Evolutionary conservation across 2,113 vertebrate species (phyloP).

Genomic region (Daboia siamensis): DNA sequence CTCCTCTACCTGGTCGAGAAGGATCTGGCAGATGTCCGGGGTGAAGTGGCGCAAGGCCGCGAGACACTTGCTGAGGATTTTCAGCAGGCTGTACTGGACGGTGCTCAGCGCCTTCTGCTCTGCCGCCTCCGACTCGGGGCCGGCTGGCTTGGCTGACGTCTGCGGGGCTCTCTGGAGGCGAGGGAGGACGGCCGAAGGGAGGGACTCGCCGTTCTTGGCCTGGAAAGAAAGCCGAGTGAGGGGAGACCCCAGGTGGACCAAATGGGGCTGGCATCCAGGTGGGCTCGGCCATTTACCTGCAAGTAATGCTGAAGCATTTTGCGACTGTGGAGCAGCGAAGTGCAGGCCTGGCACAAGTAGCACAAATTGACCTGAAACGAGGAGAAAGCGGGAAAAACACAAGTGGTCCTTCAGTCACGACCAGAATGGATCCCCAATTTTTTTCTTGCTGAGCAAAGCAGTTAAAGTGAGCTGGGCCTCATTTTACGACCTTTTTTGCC

Average conservation of each 20-base stretch:
- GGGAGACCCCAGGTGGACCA: neutral
- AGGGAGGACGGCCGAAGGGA: conserved; percentile 75
- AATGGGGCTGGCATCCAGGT: neutral
- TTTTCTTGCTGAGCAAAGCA: neutral
- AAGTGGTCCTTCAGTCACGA: neutral
- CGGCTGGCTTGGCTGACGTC: conserved; percentile 74
- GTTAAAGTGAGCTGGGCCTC: too few species aligned
- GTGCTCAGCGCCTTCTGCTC: conserved; percentile 85
- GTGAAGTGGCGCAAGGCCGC: conserved; percentile 93
- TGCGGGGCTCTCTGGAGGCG: conserved; percentile 72
- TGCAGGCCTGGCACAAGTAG: conserved; percentile 95
- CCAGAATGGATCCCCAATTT: neutral
- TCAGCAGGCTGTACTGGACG: conserved; percentile 92
- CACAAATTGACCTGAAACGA: conserved; percentile 87
- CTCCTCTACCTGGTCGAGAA: conserved; percentile 87
- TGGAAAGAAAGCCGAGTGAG: conserved; percentile 40
- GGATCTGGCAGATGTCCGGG: conserved; percentile 94
- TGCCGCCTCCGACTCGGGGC: conserved; percentile 78
- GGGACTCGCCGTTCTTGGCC: conserved; percentile 88
- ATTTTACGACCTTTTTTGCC: too few species aligned
- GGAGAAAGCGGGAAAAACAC: neutral
- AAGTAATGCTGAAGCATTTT: conserved; percentile 98
- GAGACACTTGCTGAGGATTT: conserved; percentile 94
- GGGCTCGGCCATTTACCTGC: conserved; percentile 74
- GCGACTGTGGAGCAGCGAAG: conserved; percentile 93